phyloP scores from a whole-genome alignment of 2,797 vertebrate species.

The Geotrypetes seraphini region DNA sequence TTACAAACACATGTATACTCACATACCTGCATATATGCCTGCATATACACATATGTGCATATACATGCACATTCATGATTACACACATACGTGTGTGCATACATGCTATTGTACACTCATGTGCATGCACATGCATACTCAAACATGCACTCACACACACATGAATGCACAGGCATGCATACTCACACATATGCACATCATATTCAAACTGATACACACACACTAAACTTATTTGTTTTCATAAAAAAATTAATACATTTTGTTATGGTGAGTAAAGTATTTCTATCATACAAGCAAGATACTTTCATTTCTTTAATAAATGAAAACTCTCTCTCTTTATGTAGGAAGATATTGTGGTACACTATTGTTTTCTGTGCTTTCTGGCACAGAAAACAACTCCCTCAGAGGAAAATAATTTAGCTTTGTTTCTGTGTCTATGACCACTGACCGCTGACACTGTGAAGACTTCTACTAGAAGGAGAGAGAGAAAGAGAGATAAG shows the following conservation, averaged over 20 bases:
- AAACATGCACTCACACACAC: too few species aligned
- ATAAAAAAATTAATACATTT: conserved; percentile 4
- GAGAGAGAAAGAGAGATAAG: too few species aligned
- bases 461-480: not conserved
- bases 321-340: not conserved
- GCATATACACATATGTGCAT: not conserved
- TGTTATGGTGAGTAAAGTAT: not conserved
- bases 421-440: too few species aligned
- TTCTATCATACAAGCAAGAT: not conserved
- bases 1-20: not conserved
- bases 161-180: too few species aligned
- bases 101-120: too few species aligned
- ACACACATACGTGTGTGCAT: too few species aligned
- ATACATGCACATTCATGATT: too few species aligned
- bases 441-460: too few species aligned
- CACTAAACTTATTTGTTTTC: not conserved
- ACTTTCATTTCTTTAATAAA: conserved; percentile 6
- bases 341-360: conserved; percentile 11
- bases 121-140: too few species aligned
- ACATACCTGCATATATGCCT: too few species aligned
- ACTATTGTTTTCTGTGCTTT: conserved; percentile 2
- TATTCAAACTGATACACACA: too few species aligned
- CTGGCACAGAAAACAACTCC: not conserved
- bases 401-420: conserved; percentile 2
- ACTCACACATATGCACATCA: too few species aligned